phyloP scores from a whole-genome alignment of 2,888 invertebrate species.

The Drosophila koepferae region DNA sequence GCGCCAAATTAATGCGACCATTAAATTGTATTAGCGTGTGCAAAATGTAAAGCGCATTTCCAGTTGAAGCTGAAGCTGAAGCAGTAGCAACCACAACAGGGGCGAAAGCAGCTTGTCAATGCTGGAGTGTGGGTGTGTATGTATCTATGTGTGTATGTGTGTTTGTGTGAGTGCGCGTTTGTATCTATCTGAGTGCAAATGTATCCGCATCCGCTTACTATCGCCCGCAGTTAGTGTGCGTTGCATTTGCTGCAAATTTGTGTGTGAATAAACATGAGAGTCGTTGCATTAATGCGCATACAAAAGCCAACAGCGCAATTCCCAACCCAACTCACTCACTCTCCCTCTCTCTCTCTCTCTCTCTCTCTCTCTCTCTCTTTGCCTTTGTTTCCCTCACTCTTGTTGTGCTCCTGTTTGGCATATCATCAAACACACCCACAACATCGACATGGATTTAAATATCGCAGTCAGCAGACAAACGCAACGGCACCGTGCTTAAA shows the following conservation, averaged over 20 bases:
- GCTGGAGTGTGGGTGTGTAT: conserved; percentile 5
- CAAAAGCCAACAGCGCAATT: conserved; percentile 67
- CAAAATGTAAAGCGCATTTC: conserved; percentile 73
- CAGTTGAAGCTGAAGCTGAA: conserved; percentile 40
- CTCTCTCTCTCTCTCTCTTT: not conserved
- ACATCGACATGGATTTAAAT: conserved; percentile 58
- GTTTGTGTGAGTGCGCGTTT: conserved; percentile 12
- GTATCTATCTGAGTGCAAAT: conserved; percentile 43
- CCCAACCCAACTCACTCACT: not conserved
- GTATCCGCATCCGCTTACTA: conserved; percentile 53
- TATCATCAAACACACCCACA: conserved; percentile 40
- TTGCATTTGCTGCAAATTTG: conserved; percentile 76
- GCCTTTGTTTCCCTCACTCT: not conserved
- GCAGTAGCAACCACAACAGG: conserved; percentile 13
- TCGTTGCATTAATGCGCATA: conserved; percentile 77
- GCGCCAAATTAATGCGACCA: conserved; percentile 80
- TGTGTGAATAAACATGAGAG: conserved; percentile 78
- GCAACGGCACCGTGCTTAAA: conserved; percentile 60
- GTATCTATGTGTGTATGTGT: not conserved
- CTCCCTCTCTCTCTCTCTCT: not conserved
- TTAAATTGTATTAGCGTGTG: conserved; percentile 79
- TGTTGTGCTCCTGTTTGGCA: conserved; percentile 4
- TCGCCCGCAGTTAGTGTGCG: conserved; percentile 63
- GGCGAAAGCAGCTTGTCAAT: conserved; percentile 38
- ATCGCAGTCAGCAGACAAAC: conserved; percentile 48